Percentiles rank a stretch among this genome's conserved stretches.
phyloP scores from a whole-genome alignment of 2,888 invertebrate genomes.

The Caenorhabditis sp. region DNA sequence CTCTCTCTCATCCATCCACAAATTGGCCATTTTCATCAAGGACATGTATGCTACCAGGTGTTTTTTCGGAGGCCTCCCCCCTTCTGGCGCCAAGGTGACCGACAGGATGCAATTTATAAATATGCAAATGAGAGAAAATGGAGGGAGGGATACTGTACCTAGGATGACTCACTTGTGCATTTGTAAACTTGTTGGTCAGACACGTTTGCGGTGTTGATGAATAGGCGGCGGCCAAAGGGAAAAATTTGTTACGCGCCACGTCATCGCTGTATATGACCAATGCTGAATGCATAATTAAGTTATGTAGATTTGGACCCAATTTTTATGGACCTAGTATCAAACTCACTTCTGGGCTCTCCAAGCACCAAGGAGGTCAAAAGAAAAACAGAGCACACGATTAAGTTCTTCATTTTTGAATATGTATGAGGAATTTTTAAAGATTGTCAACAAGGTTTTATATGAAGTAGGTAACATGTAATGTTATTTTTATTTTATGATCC shows the following conservation, averaged over 20 bases:
- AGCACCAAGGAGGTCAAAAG: no score
- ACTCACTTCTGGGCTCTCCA: no score
- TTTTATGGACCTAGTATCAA: no score
- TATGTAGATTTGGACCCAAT: no score
- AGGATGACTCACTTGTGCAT: neutral
- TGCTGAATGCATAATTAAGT: neutral
- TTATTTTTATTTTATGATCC: no score
- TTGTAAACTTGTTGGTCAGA: neutral
- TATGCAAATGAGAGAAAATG: neutral
- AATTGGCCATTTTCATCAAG: conserved; percentile 23
- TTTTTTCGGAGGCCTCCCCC: conserved; percentile 8
- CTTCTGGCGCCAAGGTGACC: conserved; percentile 5
- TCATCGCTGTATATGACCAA: conserved; percentile 32
- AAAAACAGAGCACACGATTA: no score
- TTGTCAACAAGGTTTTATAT: no score
- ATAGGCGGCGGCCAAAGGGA: conserved; percentile 45
- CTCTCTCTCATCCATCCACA: conserved; percentile 18
- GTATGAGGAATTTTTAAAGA: no score
- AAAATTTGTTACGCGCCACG: conserved; percentile 44
- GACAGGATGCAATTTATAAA: neutral
- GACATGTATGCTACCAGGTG: conserved; percentile 17
- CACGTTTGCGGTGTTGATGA: neutral
- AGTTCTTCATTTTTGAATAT: no score
- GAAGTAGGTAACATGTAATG: no score
- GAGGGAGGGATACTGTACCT: neutral